Evolutionary conservation across 2,797 vertebrate species (phyloP).

Genomic region (Sebastes hubbsi): DNA sequence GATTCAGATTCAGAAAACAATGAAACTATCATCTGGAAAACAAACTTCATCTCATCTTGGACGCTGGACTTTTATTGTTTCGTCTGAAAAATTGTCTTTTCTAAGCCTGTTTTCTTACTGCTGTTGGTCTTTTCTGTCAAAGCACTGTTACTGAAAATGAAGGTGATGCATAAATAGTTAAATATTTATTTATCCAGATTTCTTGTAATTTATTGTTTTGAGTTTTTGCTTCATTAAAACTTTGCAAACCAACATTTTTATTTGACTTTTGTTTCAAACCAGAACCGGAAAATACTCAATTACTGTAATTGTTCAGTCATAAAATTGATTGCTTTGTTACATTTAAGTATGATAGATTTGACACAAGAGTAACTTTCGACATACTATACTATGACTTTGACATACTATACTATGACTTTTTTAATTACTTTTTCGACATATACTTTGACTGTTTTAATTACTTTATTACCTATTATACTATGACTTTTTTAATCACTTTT

Average conservation of each 20-base stretch:
- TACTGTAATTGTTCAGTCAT: not conserved
- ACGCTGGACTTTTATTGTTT: not conserved
- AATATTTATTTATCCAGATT: conserved; percentile 76
- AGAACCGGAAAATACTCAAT: not conserved
- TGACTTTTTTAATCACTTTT: too few species aligned
- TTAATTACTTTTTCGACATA: too few species aligned
- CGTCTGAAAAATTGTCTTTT: conserved; percentile 8
- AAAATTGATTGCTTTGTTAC: not conserved
- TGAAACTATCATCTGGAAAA: not conserved
- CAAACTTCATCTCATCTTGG: not conserved
- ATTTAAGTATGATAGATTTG: not conserved
- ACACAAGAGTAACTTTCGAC: too few species aligned
- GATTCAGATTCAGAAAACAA: not conserved
- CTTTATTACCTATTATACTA: too few species aligned
- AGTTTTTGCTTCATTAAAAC: conserved; percentile 67
- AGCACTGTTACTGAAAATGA: conserved; percentile 48
- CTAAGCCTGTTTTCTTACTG: conserved; percentile 47
- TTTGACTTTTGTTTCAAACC: not conserved
- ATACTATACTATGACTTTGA: too few species aligned
- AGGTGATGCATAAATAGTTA: conserved; percentile 41
- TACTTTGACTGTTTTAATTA: too few species aligned
- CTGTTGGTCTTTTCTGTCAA: conserved; percentile 42
- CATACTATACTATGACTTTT: too few species aligned
- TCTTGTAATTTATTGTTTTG: conserved; percentile 75
- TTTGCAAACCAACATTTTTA: conserved; percentile 35